Base-by-base conservation (phyloP, 1,140 invertebrate genomes). In the Drosophila chauvacae region DNA sequence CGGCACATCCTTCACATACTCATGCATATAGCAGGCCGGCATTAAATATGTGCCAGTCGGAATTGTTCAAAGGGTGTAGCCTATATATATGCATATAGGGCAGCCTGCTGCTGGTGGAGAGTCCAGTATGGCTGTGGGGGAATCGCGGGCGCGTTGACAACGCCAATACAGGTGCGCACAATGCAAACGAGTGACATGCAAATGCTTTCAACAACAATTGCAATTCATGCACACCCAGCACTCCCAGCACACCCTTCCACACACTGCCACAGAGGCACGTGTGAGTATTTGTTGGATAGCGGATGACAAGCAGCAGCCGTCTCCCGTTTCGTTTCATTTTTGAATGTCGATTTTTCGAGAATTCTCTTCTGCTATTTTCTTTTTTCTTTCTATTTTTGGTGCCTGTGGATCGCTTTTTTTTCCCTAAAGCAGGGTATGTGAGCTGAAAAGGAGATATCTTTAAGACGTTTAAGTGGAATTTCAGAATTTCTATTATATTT, bases 121-220 rank as follows among this genome's bases (percentile, higher is more conserved):
- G 23, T 35, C 11, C 41, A 18, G 13, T 2, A n/a, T 9, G 10
- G 35, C 44, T 14, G 6, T 26, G 28, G 33, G 18, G 45, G 65
- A 20, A 42, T 18, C 59, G 72, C 53, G 73, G 62, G 65, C 77
- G 65, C 77, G 62, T 78, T 84, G 84, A 90, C 84, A 88, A 84
- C 74, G 69, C 80, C 84, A 88, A 90, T 90, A 84, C 84, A 88
- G 84, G 84, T 88, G 84, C 62, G 59, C 85, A 77, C 80, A 84
- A 84, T 90, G 81, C 80, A 78, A 84, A 81, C 78, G 85, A 90
- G 74, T 85, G 85, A 90, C 85, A 90, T 90, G 85, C 86, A 90
- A 90, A 90, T 90, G 85, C 85, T 90, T 90, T 90, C 81, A 90
- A 90, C 85, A 90, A 90, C 85, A 90, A 90, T 85, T 88, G 81